Evolutionary conservation across 64 coral and sea anemone genomes (phyloP), one percentile per base, ranked within the genome.

Genomic region (Platygyra sinensis): DNA sequence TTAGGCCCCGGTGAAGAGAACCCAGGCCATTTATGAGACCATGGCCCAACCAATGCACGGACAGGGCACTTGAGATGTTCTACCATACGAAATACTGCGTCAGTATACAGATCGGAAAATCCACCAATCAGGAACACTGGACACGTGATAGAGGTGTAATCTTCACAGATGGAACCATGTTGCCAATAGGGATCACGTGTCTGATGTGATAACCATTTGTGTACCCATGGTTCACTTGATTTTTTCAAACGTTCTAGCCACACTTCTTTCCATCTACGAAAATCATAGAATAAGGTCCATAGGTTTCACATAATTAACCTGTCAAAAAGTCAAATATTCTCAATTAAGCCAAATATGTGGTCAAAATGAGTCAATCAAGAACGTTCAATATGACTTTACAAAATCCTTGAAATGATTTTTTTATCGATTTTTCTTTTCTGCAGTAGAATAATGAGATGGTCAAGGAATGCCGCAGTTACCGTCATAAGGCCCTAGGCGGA

Each of bases 161-260:
- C 88, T 55, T 93, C 94, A 52, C 80, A 69, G 5, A 96, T 76
- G 11, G 94, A 96, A 8, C 73, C 94, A 59, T 96, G 94, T 59
- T 89, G 89, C 94, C 94, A 96, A 76, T 93, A 96, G 0, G 86
- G 73, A 30, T 96, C 94, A n/a, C 91, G 91, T 72, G 88, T 55
- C 90, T 89, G 91, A 52, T 96, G 94, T 52, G 87, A 84, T 16
- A 96, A 29, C 94, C 94, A 96, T 22, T 32, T 89, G 67, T 96
- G 86, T 8, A 89, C 69, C 86, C 91, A 96, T 0, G 94, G 94
- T 76, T 96, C 72, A 33, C 38, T 49, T 30, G 90, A 52, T 20
- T 73, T 55, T 32, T 92, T 65, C 36, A 96, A 49, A 22, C 94
- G 94, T 36, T 93, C 75, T 7, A 93, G 64, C 94, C 94, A 96